Base-by-base conservation (phyloP, 2,797 vertebrate genomes). In the Choloepus didactylus region DNA sequence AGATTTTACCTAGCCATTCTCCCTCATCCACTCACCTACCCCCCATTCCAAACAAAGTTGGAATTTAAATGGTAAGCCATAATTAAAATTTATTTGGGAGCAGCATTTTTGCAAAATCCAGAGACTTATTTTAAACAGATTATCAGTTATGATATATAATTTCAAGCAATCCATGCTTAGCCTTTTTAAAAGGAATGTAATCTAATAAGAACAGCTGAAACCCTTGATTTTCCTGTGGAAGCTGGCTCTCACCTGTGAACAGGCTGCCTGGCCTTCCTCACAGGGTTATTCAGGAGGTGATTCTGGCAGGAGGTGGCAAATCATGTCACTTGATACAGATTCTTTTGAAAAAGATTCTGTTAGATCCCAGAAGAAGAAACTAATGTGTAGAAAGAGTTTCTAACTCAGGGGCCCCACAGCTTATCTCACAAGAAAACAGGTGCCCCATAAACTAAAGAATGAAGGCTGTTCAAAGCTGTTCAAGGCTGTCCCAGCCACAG, bases 121-220 rank as follows among this genome's bases (percentile, higher is more conserved):
- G 51, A 92, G n/a, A 49, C 3, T 79, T 84, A 38, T n/a, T 46
- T 44, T 70, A 75, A 76, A 76, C 27, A 69, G 25, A 6, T 27
- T 4, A 23, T 51, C 69, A 46, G 0, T 77, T 54, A 25, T 1
- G 4, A 18, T 12, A 6, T 49, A 8, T 15, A 12, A 38, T 92
- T 70, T 70, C 3, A 75, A 54, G 54, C 38, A 9, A 0, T 75
- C 77, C 8, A 18, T 21, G 4, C 1, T n/a, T 25, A 56, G 31
- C 35, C 9, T 67, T 5, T 38, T 19, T 79, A 21, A 25, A 41
- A 73, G 66, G 27, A 25, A 1, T 4, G 0, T 16, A 9, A 12
- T 41, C 27, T 46, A 0, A 5, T 0, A 38, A 4, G 27, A n/a
- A n/a, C 2, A 8, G 2, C n/a, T 31, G 41, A 44, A 19, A 31